These are phyloP conservation scores for Eubucco bourcierii DNA, from an alignment of 2,113 vertebrate species.

Conservation along the genomic window DNA sequence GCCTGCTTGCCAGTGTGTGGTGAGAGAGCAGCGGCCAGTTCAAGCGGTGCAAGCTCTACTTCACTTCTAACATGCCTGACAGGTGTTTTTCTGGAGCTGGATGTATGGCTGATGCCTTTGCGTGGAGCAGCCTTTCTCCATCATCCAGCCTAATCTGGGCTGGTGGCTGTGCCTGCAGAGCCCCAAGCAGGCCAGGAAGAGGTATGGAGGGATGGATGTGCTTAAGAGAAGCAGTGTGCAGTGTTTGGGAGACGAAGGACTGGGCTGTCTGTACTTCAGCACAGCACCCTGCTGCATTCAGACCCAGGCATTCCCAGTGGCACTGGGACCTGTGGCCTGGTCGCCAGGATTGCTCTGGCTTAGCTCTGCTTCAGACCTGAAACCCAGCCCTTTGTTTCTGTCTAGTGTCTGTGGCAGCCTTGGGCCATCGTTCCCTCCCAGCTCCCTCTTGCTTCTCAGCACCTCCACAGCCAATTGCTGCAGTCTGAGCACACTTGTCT, in stretches of 20 bases:
- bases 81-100: background rate
- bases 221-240: rapidly evolving
- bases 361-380: background rate
- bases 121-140: background rate
- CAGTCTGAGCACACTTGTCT: background rate
- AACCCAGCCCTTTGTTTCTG: background rate
- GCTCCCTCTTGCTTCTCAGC: background rate
- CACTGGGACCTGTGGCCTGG: background rate
- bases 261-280: background rate
- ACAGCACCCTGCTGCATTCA: rapidly evolving
- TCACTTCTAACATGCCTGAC: background rate
- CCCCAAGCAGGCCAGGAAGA: rapidly evolving
- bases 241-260: background rate
- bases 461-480: rapidly evolving
- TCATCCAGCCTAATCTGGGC: too few relatives aligned
- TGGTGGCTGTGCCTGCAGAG: background rate
- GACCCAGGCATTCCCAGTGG: background rate
- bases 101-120: background rate
- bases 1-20: rapidly evolving
- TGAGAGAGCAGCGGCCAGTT: background rate
- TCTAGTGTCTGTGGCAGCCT: background rate
- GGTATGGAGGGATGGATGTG: background rate
- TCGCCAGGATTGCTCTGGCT: background rate
- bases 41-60: background rate
- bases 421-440: background rate